A percentile compares a stretch with the other conserved stretches of the same genome.
These are phyloP conservation scores for Habropoda laboriosa DNA, from an alignment of 1,140 invertebrate genomes.

Conservation along the genomic window DNA sequence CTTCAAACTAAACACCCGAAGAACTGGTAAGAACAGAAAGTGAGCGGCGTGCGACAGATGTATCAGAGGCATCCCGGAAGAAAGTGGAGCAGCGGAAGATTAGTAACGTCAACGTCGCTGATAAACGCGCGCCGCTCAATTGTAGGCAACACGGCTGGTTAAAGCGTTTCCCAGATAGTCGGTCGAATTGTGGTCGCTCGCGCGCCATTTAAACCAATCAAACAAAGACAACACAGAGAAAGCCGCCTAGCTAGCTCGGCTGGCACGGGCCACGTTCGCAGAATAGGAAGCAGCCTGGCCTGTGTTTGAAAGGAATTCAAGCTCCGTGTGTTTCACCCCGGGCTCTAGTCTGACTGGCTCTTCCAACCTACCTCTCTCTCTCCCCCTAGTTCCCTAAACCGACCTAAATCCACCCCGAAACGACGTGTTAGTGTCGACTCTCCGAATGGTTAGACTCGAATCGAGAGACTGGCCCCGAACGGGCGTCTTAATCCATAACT, in stretches of 20 bases:
- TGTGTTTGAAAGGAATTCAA: constrained; percentile 57
- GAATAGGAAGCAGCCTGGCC: constrained; percentile 30
- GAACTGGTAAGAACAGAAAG: too few relatives aligned
- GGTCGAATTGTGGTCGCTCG: constrained; percentile 59
- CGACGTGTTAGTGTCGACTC: too few relatives aligned
- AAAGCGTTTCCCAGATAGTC: constrained; percentile 60
- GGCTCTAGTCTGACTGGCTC: constrained; percentile 45
- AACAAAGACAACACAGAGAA: constrained; percentile 51
- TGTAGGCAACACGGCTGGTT: constrained; percentile 55
- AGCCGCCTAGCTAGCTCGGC: neutral
- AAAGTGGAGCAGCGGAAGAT: constrained; percentile 15
- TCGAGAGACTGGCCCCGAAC: constrained; percentile 1
- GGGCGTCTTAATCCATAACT: constrained; percentile 59
- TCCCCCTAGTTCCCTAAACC: constrained; percentile 32
- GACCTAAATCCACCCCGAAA: constrained; percentile 49
- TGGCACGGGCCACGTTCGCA: constrained; percentile 36
- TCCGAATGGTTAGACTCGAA: neutral
- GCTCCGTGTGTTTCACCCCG: constrained; percentile 31
- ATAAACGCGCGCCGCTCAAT: constrained; percentile 53
- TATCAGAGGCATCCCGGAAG: neutral
- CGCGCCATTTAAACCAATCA: constrained; percentile 65
- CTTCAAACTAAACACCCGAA: too few relatives aligned
- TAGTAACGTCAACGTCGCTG: constrained; percentile 45
- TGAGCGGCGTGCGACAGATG: neutral
- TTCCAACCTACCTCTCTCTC: too few relatives aligned